Percentiles rank a stretch among this genome's conserved stretches.
Evolutionary conservation across 2,113 vertebrate genomes (phyloP).

Genomic region (Clarias batrachus): DNA sequence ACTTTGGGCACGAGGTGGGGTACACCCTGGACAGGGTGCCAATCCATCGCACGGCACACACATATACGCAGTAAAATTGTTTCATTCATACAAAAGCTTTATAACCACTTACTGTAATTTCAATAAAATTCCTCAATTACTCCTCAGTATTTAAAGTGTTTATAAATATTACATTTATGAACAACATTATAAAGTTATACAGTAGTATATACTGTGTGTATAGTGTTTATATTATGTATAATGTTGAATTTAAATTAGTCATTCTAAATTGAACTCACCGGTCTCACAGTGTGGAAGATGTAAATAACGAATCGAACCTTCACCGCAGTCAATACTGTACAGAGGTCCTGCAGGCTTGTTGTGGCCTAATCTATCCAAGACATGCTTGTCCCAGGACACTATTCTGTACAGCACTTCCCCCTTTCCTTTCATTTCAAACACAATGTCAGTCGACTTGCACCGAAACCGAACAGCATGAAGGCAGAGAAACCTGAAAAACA

Average conservation of each 20-base stretch:
- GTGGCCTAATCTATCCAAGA: neutral
- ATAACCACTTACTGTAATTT: neutral
- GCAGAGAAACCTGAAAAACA: neutral
- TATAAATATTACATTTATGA: too few species aligned
- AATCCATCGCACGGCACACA: too few species aligned
- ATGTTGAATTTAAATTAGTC: too few species aligned
- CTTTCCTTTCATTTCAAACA: neutral
- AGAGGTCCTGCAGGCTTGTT: constrained; percentile 32
- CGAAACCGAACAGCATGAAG: neutral
- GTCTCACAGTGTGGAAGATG: constrained; percentile 57
- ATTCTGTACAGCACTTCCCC: constrained; percentile 1
- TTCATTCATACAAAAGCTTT: too few species aligned
- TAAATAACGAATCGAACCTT: constrained; percentile 42
- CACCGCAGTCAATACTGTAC: constrained; percentile 41
- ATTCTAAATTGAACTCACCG: constrained; percentile 28
- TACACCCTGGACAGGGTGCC: too few species aligned
- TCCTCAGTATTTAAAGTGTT: too few species aligned
- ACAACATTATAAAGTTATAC: too few species aligned
- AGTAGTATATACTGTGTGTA: too few species aligned
- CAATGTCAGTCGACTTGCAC: neutral
- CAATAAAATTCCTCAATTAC: neutral
- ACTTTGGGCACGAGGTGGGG: too few species aligned
- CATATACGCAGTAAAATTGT: too few species aligned
- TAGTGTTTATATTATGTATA: too few species aligned
- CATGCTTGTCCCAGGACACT: neutral